Evolutionary conservation across 1,140 invertebrate genomes (phyloP).

Genomic region (Araneus ventricosus): DNA sequence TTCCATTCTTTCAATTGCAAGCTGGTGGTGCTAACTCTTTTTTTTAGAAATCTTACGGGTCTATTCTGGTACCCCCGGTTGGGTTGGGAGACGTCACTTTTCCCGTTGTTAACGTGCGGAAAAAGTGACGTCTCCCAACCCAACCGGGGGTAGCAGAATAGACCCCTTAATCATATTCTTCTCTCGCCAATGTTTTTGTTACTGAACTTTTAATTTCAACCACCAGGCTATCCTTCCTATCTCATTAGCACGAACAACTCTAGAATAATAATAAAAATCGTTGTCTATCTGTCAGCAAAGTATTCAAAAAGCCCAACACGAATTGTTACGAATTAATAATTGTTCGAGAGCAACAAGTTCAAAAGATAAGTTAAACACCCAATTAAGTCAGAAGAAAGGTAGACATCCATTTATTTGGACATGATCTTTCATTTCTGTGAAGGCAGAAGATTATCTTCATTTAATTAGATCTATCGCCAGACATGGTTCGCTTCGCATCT

Average conservation of each 20-base stretch:
- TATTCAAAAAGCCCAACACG: background rate
- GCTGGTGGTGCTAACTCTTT: too few relatives aligned
- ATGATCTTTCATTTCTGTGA: background rate
- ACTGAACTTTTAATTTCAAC: background rate
- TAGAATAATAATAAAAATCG: background rate
- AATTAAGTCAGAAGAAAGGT: background rate
- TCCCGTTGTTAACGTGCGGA: too few relatives aligned
- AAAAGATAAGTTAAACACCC: slow-evolving; percentile 19
- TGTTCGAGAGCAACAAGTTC: background rate
- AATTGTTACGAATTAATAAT: slow-evolving; percentile 17
- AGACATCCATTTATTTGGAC: background rate
- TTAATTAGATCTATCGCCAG: slow-evolving; percentile 16
- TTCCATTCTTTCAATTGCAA: too few relatives aligned
- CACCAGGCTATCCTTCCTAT: background rate
- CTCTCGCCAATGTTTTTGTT: too few relatives aligned
- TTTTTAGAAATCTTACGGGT: too few relatives aligned
- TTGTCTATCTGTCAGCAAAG: background rate
- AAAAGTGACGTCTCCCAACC: too few relatives aligned
- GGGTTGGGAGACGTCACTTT: too few relatives aligned
- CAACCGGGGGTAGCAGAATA: too few relatives aligned
- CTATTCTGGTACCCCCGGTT: too few relatives aligned
- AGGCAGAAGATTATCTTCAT: slow-evolving; percentile 24
- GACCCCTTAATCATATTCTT: too few relatives aligned
- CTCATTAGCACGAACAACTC: background rate
- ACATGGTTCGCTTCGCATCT: background rate